These are phyloP conservation scores for Zeus faber DNA, from an alignment of 2,113 vertebrate species.

Conservation along the genomic window DNA sequence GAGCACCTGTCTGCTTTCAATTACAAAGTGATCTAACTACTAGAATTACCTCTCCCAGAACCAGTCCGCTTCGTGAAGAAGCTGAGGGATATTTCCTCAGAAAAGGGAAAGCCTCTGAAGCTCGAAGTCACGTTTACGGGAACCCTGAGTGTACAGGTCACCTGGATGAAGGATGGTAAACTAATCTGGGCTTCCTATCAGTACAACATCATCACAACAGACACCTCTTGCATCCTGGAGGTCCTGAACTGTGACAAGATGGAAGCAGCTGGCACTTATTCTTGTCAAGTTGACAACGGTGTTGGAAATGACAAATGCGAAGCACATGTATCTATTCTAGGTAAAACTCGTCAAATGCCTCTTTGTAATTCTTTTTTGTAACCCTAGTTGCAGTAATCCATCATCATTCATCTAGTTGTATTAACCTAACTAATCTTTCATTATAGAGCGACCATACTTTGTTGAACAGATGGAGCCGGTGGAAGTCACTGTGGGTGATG, in stretches of 20 bases:
- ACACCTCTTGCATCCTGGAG: slow-evolving; percentile 81
- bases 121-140: slow-evolving; percentile 66
- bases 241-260: slow-evolving; percentile 72
- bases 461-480: slow-evolving; percentile 76
- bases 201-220: slow-evolving; percentile 63
- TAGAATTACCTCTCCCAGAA: slow-evolving; percentile 46
- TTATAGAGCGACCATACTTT: slow-evolving; percentile 84
- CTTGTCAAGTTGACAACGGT: slow-evolving; percentile 84
- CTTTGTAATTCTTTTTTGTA: too few relatives aligned
- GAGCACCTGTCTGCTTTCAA: not conserved
- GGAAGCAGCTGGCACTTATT: slow-evolving; percentile 80
- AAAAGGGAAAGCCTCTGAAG: slow-evolving; percentile 48
- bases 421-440: slow-evolving; percentile 45
- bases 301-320: slow-evolving; percentile 83
- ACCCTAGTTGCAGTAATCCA: too few relatives aligned
- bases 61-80: slow-evolving; percentile 72
- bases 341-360: slow-evolving; percentile 66
- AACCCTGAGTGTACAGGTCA: slow-evolving; percentile 77
- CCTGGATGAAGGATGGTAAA: slow-evolving; percentile 84
- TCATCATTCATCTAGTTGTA: not conserved
- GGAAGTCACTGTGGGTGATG: slow-evolving; percentile 77
- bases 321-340: slow-evolving; percentile 74
- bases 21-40: slow-evolving; percentile 13
- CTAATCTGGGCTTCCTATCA: slow-evolving; percentile 75
- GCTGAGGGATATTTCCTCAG: slow-evolving; percentile 76